Base-by-base conservation (phyloP, 2,888 invertebrate species). In the Zaprionus bogoriensis region DNA sequence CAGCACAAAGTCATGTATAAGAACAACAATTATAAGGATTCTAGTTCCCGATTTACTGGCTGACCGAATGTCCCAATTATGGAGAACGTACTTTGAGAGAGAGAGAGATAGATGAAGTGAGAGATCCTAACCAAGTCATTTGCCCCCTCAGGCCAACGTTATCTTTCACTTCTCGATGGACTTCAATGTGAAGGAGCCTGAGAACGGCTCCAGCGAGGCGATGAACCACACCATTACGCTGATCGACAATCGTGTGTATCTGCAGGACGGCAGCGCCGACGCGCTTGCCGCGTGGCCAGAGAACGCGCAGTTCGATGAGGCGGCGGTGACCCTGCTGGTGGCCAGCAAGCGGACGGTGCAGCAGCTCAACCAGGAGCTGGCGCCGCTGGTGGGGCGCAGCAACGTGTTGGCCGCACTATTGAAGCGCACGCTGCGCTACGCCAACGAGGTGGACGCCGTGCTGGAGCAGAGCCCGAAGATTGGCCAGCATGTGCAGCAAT, bases 381-480 rank as follows among this genome's bases (percentile, higher is more conserved):
- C 70, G 0, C 76, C 77, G 2, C 48, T 88, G 20, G 79, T 75
- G 41, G 88, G 77, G 17, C 74, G 84, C n/a, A 88, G 87, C 55
- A 65, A 78, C 23, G 73, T 64, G 6, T 54, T 88, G 55, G 80
- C 86, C 2, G 64, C 58, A 9, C 69, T 70, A 3, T 64, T 88
- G 9, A 83, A 88, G 47, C 67, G 73, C 38, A 76, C 74, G 3
- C 44, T 80, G 27, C 80, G 74, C 23, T 88, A 83, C 38, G 67
- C 74, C 0, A 78, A 77, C 28, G 70, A 70, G n/a, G 79, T 75
- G 52, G 81, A 87, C 20, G 62, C 54, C 7, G 44, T 44, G 1
- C 44, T 80, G 1, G 65, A 67, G 25, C 23, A 50, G 3, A 54
- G 54, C 0, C 17, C 3, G 7, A 50, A 45, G 14, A 58, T 63